Conservation (phyloP, 2,797 vertebrate species). For the Enteromius trimaculatus region DNA sequence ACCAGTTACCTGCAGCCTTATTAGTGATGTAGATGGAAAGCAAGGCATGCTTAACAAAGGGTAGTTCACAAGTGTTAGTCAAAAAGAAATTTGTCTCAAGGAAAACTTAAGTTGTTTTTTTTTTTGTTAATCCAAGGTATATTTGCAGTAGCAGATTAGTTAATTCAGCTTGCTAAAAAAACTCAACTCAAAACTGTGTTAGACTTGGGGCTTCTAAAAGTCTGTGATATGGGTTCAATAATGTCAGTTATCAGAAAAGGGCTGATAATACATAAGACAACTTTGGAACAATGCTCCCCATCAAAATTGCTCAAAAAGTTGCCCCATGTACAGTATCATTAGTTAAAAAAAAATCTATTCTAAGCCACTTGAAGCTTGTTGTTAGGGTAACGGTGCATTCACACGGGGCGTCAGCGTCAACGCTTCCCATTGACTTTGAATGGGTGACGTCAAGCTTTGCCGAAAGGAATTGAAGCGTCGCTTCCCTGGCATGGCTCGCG, state of each 20-base stretch:
- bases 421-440: too few species aligned
- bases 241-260: background rate
- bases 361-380: background rate
- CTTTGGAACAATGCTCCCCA: too few species aligned
- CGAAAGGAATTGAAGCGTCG: too few species aligned
- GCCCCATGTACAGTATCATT: too few species aligned
- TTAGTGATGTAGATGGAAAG: background rate
- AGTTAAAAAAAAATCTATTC: background rate
- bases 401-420: too few species aligned
- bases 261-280: too few species aligned
- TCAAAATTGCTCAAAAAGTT: too few species aligned
- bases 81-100: background rate
- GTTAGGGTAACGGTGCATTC: too few species aligned
- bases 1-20: conserved; percentile 20
- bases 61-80: background rate
- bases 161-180: background rate
- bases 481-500: too few species aligned
- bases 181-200: background rate
- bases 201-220: background rate
- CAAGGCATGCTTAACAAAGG: conserved; percentile 21
- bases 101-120: background rate
- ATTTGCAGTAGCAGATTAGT: background rate
- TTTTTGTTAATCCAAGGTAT: too few species aligned
- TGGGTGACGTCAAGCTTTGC: too few species aligned
- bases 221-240: conserved; percentile 2